Evolutionary conservation across 2,113 vertebrate genomes (phyloP), one percentile per base, ranked within the genome.

Genomic region (Myodes glareolus): DNA sequence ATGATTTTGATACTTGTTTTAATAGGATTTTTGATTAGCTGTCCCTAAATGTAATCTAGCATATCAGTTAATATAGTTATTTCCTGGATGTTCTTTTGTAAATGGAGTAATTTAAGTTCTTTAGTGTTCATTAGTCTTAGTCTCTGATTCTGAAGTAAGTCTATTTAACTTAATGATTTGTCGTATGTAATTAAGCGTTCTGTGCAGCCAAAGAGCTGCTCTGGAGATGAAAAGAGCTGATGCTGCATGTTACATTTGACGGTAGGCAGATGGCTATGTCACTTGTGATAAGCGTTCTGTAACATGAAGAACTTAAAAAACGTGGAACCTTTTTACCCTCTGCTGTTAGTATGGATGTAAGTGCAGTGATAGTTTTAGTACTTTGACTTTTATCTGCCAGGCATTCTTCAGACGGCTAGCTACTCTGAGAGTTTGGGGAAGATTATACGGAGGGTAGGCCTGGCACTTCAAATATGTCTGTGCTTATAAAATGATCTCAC

Each of bases 401-500:
- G 97, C 92, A 88, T 98, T 96, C 96, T 97, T 98, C 94, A 92
- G 33, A 87, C 78, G 73, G 97, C 68, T 91, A 97, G 98, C 97
- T 98, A 92, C 45, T 2, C 92, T 97, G 96, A 98, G 97, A 95
- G 98, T 95, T 97, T 98, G 96, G 95, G n/a, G n/a, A 63, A 97
- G 98, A 97, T 98, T 98, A 97, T 95, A 93, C 13, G 5, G 96
- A 93, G 98, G 98, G 96, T 96, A 98, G 94, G 52, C 94, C 98
- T 97, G 98, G 97, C 93, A 97, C 96, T 98, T 98, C 98, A 88
- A 97, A 97, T 96, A 97, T 98, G 70, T 36, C 31, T 96, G 98
- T 98, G 96, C 97, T 97, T 98, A 98, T 98, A 97, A 98, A 97
- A 97, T 97, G 90, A 97, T 98, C 98, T 98, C 97, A 94, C 94